Evolutionary conservation across 2,797 vertebrate genomes (phyloP).

Genomic region (Leuciscus waleckii): DNA sequence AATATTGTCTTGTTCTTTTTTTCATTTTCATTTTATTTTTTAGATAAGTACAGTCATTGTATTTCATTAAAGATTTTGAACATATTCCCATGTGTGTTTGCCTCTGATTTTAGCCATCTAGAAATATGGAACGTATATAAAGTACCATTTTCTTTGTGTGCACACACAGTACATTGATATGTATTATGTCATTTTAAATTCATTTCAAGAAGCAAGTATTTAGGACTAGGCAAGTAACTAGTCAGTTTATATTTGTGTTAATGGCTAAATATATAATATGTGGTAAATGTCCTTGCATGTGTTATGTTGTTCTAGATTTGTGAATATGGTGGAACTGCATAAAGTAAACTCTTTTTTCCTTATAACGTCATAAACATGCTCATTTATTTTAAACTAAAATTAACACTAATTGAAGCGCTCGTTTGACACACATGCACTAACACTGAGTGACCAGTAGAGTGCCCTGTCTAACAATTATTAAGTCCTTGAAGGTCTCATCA

Average conservation of each 20-base stretch:
- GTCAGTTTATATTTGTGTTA: neutral
- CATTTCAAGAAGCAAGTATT: neutral
- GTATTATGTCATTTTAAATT: neutral
- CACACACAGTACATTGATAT: neutral
- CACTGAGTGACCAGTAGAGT: conserved; percentile 53
- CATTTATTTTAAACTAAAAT: too few relatives aligned
- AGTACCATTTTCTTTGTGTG: neutral
- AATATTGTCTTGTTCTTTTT: conserved; percentile 23
- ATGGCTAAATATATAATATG: neutral
- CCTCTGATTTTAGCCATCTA: neutral
- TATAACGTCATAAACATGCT: too few relatives aligned
- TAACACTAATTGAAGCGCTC: neutral
- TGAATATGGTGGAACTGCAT: neutral
- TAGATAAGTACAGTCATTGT: conserved; percentile 10
- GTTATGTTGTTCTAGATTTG: neutral
- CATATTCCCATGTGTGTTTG: neutral
- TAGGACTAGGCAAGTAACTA: too few relatives aligned
- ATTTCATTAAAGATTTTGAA: conserved; percentile 46
- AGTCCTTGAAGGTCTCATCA: neutral
- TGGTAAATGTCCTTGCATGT: neutral
- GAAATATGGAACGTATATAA: neutral
- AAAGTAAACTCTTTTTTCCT: neutral
- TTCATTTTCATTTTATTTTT: neutral
- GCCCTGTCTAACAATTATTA: conserved; percentile 51
- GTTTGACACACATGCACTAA: neutral